These are phyloP conservation scores for Zelleria hepariella DNA, from an alignment of 2,888 invertebrate species.

Conservation along the genomic window DNA sequence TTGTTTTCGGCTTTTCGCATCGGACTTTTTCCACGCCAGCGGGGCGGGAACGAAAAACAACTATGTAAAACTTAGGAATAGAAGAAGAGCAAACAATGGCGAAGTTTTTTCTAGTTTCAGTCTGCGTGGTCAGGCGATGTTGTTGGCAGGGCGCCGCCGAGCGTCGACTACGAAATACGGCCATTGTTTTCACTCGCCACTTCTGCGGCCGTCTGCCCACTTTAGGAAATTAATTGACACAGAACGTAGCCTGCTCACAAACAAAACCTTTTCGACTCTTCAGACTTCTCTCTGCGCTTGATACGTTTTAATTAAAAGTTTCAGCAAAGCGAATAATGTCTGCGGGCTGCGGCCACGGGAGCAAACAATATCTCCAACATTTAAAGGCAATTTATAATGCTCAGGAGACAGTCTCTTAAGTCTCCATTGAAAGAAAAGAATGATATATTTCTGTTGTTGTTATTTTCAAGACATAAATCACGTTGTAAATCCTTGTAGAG, in stretches of 20 bases:
- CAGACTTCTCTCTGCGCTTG: constrained; percentile 39
- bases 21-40: constrained; percentile 19
- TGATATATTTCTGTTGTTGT: constrained; percentile 6
- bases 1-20: constrained; percentile 18
- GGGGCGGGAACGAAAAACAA: constrained; percentile 39
- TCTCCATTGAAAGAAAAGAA: neutral
- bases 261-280: constrained; percentile 49
- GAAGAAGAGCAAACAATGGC: constrained; percentile 47
- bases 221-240: constrained; percentile 63
- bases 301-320: constrained; percentile 67
- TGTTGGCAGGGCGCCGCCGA: constrained; percentile 43
- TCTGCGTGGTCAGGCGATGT: constrained; percentile 32
- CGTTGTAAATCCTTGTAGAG: constrained; percentile 45
- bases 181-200: constrained; percentile 49
- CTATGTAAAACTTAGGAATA: constrained; percentile 42
- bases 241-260: constrained; percentile 43
- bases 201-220: constrained; percentile 47
- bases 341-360: constrained; percentile 23
- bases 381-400: neutral
- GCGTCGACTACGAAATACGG: constrained; percentile 43
- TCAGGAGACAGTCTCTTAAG: neutral
- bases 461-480: constrained; percentile 33
- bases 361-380: neutral
- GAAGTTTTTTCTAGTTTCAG: constrained; percentile 51
- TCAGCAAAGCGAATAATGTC: constrained; percentile 23